Evolutionary conservation across 2,113 vertebrate genomes (phyloP).

Genomic region (Terrapene triunguis): DNA sequence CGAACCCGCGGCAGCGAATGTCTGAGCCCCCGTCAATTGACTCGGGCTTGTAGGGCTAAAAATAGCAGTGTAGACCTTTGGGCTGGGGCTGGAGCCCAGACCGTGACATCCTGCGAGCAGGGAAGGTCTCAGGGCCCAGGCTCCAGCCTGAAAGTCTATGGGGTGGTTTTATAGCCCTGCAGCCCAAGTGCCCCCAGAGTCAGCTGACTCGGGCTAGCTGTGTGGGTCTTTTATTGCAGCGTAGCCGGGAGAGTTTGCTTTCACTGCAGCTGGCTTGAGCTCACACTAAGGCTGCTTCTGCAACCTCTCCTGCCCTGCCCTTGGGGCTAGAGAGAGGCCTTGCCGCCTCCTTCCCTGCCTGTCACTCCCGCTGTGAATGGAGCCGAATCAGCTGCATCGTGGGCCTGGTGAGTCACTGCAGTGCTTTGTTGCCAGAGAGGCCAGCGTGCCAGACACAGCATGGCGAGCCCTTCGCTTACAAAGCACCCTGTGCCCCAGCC

Average conservation of each 20-base stretch:
- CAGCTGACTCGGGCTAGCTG: not conserved
- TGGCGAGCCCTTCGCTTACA: not conserved
- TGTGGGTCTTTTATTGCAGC: not conserved
- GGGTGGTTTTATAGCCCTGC: not conserved
- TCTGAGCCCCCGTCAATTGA: not conserved
- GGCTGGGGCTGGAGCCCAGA: not conserved
- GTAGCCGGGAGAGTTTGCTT: not conserved
- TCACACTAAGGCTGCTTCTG: not conserved
- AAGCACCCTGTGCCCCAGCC: not conserved
- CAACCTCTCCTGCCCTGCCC: not conserved
- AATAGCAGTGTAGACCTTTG: not conserved
- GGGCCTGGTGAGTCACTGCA: not conserved
- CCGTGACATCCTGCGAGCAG: not conserved
- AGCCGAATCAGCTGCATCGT: not conserved
- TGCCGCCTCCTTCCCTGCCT: rapidly evolving
- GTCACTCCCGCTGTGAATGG: too few species aligned
- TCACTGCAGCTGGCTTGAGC: not conserved
- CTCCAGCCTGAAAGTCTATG: too few species aligned
- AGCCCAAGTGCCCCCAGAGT: too few species aligned
- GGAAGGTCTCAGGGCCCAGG: not conserved
- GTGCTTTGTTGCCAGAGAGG: not conserved
- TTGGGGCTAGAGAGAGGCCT: not conserved
- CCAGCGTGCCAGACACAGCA: not conserved
- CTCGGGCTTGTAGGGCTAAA: not conserved
- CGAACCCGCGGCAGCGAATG: not conserved